A percentile compares a stretch with the other conserved stretches of the same genome.
phyloP scores from a whole-genome alignment of 2,113 vertebrate genomes.

The Vimba vimba region DNA sequence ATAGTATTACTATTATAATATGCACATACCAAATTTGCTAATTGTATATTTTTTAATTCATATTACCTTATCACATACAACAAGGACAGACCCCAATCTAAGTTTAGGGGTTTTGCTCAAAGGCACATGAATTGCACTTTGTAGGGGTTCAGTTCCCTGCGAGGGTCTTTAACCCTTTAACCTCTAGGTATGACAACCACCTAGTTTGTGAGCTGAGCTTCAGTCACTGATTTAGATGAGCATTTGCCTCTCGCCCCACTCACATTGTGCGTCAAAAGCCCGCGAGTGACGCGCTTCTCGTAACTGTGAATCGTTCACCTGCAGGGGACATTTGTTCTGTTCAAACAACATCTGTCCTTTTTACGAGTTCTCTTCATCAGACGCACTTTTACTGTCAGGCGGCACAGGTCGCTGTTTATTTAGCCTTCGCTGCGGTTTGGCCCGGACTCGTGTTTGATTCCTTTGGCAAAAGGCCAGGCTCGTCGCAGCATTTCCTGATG shows the following conservation, averaged over 20 bases:
- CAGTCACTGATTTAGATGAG: background rate
- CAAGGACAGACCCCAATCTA: background rate
- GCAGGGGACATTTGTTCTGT: slow-evolving; percentile 43
- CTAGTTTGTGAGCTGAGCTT: background rate
- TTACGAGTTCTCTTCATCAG: slow-evolving; percentile 52
- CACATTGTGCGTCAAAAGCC: slow-evolving; percentile 26
- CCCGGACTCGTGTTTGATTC: slow-evolving; percentile 32
- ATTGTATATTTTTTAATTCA: background rate
- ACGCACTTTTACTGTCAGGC: slow-evolving; percentile 44
- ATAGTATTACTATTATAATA: background rate
- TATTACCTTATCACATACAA: background rate
- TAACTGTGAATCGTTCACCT: slow-evolving; percentile 44
- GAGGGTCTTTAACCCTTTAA: background rate
- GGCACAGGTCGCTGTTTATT: slow-evolving; percentile 34
- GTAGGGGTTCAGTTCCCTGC: background rate
- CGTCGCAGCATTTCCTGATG: slow-evolving; percentile 29
- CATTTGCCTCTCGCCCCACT: background rate
- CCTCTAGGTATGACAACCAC: slow-evolving; percentile 2
- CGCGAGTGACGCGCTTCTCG: background rate
- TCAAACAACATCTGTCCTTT: slow-evolving; percentile 53
- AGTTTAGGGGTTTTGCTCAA: background rate
- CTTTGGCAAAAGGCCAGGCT: slow-evolving; percentile 36
- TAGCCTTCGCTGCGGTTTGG: slow-evolving; percentile 45
- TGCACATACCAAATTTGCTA: background rate
- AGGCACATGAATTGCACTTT: background rate